Evolutionary conservation across 2,113 vertebrate genomes (phyloP).

Genomic region (Plecturocebus donacophilus): DNA sequence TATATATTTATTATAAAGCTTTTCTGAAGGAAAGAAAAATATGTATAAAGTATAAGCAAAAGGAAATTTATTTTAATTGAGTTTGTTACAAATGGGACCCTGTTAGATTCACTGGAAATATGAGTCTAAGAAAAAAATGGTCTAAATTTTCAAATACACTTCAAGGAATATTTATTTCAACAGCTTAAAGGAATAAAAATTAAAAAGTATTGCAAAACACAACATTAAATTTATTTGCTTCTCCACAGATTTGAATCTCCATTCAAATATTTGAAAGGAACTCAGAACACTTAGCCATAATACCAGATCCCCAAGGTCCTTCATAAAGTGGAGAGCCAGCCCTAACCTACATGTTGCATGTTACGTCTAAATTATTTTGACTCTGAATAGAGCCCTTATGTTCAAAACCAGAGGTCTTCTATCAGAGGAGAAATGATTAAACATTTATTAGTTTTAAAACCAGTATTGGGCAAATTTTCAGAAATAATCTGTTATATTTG

Average conservation of each 20-base stretch:
- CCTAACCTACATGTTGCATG: rapidly evolving
- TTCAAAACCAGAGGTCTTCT: background rate
- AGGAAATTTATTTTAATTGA: conserved; percentile 25
- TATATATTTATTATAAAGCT: background rate
- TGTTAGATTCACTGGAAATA: background rate
- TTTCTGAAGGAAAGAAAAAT: background rate
- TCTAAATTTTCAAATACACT: background rate
- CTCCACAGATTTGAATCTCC: too few species aligned
- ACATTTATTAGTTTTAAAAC: background rate
- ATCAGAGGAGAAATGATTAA: background rate
- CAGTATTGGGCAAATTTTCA: background rate
- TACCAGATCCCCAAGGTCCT: background rate
- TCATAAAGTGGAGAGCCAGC: background rate
- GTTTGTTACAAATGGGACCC: background rate
- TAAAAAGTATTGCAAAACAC: background rate
- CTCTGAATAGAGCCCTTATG: background rate
- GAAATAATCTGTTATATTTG: background rate
- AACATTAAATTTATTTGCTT: background rate
- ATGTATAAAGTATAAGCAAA: background rate
- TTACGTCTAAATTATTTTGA: background rate
- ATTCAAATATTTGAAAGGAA: background rate
- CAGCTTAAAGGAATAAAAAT: background rate
- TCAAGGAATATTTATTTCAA: background rate
- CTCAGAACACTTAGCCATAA: background rate
- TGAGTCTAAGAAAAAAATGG: background rate